phyloP scores from a whole-genome alignment of 2,797 vertebrate species.

The Megalops cyprinoides region DNA sequence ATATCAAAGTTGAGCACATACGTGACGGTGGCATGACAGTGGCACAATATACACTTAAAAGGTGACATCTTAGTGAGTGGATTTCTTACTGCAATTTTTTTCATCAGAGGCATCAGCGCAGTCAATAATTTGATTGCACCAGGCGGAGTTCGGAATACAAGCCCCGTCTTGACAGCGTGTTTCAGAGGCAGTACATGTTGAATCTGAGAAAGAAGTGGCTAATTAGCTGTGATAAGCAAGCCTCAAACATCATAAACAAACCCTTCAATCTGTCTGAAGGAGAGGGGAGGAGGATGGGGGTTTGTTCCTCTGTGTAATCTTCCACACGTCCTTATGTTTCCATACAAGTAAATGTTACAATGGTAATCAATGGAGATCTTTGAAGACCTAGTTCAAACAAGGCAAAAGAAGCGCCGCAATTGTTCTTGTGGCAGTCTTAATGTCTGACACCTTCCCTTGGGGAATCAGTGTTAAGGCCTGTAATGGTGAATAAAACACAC shows the following conservation, averaged over 20 bases:
- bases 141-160: conserved; percentile 88
- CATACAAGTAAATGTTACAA: conserved; percentile 29
- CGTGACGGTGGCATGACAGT: no score
- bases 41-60: no score
- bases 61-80: background rate
- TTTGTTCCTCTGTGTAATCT: conserved; percentile 8
- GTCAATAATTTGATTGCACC: conserved; percentile 92
- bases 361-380: conserved; percentile 28
- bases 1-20: background rate
- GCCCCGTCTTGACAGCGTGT: conserved; percentile 85
- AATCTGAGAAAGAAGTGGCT: conserved; percentile 60
- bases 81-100: conserved; percentile 90
- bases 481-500: conserved; percentile 50
- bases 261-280: background rate
- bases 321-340: conserved; percentile 26
- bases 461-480: conserved; percentile 8
- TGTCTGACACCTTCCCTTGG: conserved; percentile 23
- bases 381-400: conserved; percentile 38
- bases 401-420: conserved; percentile 10
- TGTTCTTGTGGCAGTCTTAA: conserved; percentile 30
- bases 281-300: no score
- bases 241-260: background rate
- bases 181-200: conserved; percentile 78
- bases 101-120: conserved; percentile 94
- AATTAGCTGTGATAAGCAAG: background rate